These are phyloP conservation scores for Phoxinus phoxinus DNA, from an alignment of 2,113 vertebrate genomes.

Conservation along the genomic window DNA sequence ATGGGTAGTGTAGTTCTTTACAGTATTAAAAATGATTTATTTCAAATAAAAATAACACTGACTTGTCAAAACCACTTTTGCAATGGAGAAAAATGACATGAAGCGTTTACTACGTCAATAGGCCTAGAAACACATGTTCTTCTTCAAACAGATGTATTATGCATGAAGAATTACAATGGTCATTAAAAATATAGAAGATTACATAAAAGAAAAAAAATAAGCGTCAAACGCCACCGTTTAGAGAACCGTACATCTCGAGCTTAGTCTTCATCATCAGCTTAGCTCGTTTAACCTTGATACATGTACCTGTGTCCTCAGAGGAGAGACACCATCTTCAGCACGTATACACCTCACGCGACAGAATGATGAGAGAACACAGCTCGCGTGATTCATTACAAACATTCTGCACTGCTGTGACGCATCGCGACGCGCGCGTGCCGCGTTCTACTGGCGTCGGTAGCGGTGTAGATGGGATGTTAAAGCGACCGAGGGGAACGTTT, in stretches of 20 bases:
- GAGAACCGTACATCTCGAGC: background rate
- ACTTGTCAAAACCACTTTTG: background rate
- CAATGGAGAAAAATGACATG: background rate
- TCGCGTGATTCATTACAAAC: background rate
- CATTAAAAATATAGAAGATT: background rate
- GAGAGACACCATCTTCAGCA: conserved; percentile 12
- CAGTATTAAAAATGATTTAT: background rate
- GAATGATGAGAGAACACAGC: background rate
- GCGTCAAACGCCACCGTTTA: background rate
- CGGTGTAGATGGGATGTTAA: background rate
- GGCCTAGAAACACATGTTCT: background rate
- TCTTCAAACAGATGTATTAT: background rate
- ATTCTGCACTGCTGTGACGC: background rate
- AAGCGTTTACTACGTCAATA: background rate
- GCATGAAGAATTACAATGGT: background rate
- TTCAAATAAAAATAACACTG: background rate
- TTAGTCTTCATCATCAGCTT: conserved; percentile 20
- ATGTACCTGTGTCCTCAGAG: background rate
- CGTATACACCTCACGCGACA: conserved; percentile 23
- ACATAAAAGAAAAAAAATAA: background rate
- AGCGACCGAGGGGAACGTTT: background rate
- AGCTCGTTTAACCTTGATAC: conserved; percentile 4
- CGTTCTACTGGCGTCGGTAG: background rate
- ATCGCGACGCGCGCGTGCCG: background rate
- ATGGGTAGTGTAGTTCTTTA: background rate